These are phyloP conservation scores for Peromyscus attwateri DNA, from an alignment of 2,797 vertebrate genomes.

Conservation along the genomic window DNA sequence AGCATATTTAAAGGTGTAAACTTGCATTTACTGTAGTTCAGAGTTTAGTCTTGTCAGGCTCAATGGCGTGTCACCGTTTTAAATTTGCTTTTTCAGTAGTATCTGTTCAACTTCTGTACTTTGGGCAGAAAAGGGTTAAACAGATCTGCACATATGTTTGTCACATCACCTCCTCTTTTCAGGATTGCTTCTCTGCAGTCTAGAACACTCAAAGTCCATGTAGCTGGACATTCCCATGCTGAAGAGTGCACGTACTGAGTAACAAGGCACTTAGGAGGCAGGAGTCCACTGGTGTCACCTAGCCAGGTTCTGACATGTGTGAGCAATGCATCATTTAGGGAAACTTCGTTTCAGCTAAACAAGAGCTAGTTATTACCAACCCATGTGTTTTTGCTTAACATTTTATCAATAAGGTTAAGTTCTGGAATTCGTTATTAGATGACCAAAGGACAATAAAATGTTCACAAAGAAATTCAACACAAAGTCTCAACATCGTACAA, in stretches of 20 bases:
- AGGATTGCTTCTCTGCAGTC: constrained; percentile 38
- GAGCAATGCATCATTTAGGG: constrained; percentile 64
- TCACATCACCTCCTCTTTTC: not conserved
- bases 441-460: constrained; percentile 59
- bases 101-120: not conserved
- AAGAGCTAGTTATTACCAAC: constrained; percentile 55
- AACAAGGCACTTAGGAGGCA: constrained; percentile 4
- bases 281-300: constrained; percentile 36
- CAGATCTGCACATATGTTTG: not conserved
- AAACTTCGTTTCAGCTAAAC: constrained; percentile 53
- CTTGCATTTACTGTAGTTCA: not conserved
- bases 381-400: constrained; percentile 40
- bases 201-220: constrained; percentile 51
- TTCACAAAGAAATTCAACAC: constrained; percentile 90
- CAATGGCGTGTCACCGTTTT: not conserved
- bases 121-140: not conserved
- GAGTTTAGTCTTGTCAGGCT: not conserved
- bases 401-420: constrained; percentile 64
- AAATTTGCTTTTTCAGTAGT: not conserved
- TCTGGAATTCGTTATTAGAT: constrained; percentile 55
- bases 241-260: constrained; percentile 37
- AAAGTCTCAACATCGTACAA: constrained; percentile 90
- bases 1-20: not conserved
- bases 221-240: not conserved
- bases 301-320: constrained; percentile 67